Evolutionary conservation across 1,140 invertebrate species (phyloP).

Genomic region (Tetramorium simillimum): DNA sequence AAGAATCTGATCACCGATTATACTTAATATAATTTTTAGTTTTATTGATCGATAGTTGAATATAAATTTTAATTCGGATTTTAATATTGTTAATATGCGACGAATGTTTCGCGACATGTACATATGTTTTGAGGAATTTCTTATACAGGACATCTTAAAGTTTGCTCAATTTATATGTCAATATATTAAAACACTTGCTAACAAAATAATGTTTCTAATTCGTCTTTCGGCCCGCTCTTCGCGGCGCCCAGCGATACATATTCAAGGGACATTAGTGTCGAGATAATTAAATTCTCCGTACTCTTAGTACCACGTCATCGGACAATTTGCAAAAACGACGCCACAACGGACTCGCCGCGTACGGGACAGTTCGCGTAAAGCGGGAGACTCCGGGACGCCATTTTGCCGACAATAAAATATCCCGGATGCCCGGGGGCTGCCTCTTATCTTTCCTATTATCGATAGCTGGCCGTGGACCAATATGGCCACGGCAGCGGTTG

Average conservation of each 20-base stretch:
- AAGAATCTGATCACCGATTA: background rate
- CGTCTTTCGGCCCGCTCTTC: background rate
- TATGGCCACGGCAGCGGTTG: slow-evolving; percentile 79
- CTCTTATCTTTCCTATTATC: slow-evolving; percentile 86
- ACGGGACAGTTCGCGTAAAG: slow-evolving; percentile 8
- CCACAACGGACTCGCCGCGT: background rate
- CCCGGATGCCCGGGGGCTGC: slow-evolving; percentile 62
- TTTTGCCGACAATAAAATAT: slow-evolving; percentile 76
- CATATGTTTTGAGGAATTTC: background rate
- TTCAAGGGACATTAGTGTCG: background rate
- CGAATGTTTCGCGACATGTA: background rate
- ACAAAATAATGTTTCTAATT: background rate
- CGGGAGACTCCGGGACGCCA: slow-evolving; percentile 72
- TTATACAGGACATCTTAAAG: background rate
- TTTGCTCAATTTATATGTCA: background rate
- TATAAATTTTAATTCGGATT: background rate
- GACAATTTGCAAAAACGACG: background rate
- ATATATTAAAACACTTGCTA: background rate
- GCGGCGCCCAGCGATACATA: background rate
- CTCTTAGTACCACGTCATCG: background rate
- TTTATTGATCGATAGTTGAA: background rate
- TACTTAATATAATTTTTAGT: background rate
- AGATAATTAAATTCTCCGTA: slow-evolving; percentile 1
- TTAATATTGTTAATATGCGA: background rate
- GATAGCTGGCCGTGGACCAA: slow-evolving; percentile 84